These are phyloP conservation scores for Lycaena phlaeas DNA, from an alignment of 2,888 invertebrate species.

Conservation along the genomic window DNA sequence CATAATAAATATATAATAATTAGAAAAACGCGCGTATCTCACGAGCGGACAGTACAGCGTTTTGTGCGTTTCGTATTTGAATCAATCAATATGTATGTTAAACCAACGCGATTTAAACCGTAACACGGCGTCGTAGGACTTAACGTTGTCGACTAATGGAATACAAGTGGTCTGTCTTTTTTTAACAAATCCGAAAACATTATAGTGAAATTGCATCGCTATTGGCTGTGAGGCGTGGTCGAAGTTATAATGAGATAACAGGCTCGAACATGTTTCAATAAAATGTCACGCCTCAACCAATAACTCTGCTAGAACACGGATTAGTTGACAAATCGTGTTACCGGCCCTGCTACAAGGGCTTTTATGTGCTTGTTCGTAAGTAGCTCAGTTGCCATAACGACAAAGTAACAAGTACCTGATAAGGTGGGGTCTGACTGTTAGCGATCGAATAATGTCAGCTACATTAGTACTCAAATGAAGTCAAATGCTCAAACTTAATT, in stretches of 20 bases:
- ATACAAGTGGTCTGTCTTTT: slow-evolving; percentile 13
- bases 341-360: slow-evolving; percentile 40
- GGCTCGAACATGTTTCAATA: slow-evolving; percentile 8
- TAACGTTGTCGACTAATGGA: slow-evolving; percentile 15
- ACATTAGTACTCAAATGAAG: too few relatives aligned
- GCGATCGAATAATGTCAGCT: too few relatives aligned
- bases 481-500: too few relatives aligned
- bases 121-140: slow-evolving; percentile 2
- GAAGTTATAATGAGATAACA: slow-evolving; percentile 22
- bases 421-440: slow-evolving; percentile 15
- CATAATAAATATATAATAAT: too few relatives aligned
- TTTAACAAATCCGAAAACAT: slow-evolving; percentile 16
- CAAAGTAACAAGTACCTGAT: slow-evolving; percentile 15
- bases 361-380: slow-evolving; percentile 13
- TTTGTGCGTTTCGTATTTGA: slow-evolving; percentile 20
- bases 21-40: slow-evolving; percentile 7
- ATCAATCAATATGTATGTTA: slow-evolving; percentile 12
- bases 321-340: slow-evolving; percentile 48
- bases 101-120: background rate
- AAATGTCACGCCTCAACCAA: slow-evolving; percentile 41
- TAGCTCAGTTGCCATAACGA: slow-evolving; percentile 1
- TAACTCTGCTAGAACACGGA: slow-evolving; percentile 40
- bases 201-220: slow-evolving; percentile 17
- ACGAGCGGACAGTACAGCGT: slow-evolving; percentile 14
- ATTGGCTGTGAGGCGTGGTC: slow-evolving; percentile 32